Percentiles rank a stretch among this genome's conserved stretches.
Conservation (phyloP, 1,140 invertebrate species). For the Luehdorfia chinensis region DNA sequence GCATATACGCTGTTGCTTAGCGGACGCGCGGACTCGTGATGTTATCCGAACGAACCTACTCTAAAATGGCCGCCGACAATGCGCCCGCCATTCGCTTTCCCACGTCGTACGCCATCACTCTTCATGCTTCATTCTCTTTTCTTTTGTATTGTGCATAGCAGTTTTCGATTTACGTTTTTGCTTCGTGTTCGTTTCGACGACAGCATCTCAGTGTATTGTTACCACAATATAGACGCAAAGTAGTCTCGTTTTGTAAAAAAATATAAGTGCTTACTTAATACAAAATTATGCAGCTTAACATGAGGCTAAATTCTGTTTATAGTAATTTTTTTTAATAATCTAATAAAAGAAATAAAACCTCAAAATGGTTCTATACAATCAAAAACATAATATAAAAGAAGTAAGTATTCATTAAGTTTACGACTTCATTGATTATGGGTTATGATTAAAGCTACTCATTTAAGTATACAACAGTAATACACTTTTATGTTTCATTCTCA, state of each 20-base stretch:
- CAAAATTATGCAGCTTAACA: no score
- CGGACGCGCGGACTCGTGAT: slow-evolving; percentile 66
- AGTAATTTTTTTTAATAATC: no score
- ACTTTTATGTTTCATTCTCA: no score
- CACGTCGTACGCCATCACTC: slow-evolving; percentile 65
- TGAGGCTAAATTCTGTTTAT: no score
- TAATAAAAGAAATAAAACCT: no score
- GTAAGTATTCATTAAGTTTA: no score
- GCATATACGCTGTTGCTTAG: slow-evolving; percentile 62
- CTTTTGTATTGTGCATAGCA: slow-evolving; percentile 60
- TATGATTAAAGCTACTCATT: no score
- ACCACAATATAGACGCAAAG: slow-evolving; percentile 7
- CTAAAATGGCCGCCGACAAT: slow-evolving; percentile 66
- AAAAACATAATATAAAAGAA: no score
- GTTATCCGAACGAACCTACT: slow-evolving; percentile 59
- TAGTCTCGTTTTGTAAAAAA: background rate
- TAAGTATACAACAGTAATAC: no score
- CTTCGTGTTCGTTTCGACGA: slow-evolving; percentile 27
- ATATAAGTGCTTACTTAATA: no score
- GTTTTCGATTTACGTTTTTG: slow-evolving; percentile 54
- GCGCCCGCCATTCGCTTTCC: slow-evolving; percentile 73
- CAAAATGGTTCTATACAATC: no score
- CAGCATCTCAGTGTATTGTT: slow-evolving; percentile 25
- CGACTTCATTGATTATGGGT: no score
- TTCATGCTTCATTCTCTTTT: slow-evolving; percentile 66